A percentile compares a stretch with the other conserved stretches of the same genome.
Conservation (phyloP, 1,140 invertebrate genomes). For the Aradophagus sp. region DNA sequence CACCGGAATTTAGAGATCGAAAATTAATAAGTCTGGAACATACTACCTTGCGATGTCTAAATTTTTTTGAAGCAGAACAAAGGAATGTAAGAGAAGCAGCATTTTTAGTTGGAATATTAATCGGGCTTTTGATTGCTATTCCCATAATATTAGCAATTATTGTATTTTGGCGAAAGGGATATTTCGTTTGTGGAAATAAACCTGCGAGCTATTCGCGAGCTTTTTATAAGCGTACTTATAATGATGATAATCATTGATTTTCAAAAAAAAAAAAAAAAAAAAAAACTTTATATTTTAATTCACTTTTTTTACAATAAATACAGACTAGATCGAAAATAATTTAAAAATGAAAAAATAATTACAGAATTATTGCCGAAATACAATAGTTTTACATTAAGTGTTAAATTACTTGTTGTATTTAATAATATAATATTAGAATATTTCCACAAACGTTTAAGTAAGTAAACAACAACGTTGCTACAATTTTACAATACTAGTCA, state of each 20-base stretch:
- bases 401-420: too few species aligned
- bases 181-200: slow-evolving; percentile 73
- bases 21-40: slow-evolving; percentile 58
- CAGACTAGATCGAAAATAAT: too few species aligned
- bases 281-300: too few species aligned
- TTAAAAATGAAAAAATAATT: too few species aligned
- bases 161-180: slow-evolving; percentile 79
- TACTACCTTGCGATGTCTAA: slow-evolving; percentile 77
- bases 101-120: slow-evolving; percentile 80
- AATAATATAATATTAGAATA: too few species aligned
- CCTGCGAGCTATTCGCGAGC: slow-evolving; percentile 79
- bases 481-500: too few species aligned
- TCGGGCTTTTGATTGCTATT: slow-evolving; percentile 80
- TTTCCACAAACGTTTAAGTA: too few species aligned
- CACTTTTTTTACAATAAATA: too few species aligned
- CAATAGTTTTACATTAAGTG: too few species aligned
- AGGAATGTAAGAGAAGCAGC: slow-evolving; percentile 77
- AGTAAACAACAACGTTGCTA: too few species aligned
- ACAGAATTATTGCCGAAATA: too few species aligned
- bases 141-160: slow-evolving; percentile 78
- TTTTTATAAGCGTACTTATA: slow-evolving; percentile 81
- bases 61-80: slow-evolving; percentile 77
- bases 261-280: too few species aligned
- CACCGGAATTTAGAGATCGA: slow-evolving; percentile 60
- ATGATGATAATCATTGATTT: slow-evolving; percentile 65